Percentiles rank a stretch among this genome's conserved stretches.
Evolutionary conservation across 2,113 vertebrate species (phyloP).

Genomic region (Lynx canadensis): DNA sequence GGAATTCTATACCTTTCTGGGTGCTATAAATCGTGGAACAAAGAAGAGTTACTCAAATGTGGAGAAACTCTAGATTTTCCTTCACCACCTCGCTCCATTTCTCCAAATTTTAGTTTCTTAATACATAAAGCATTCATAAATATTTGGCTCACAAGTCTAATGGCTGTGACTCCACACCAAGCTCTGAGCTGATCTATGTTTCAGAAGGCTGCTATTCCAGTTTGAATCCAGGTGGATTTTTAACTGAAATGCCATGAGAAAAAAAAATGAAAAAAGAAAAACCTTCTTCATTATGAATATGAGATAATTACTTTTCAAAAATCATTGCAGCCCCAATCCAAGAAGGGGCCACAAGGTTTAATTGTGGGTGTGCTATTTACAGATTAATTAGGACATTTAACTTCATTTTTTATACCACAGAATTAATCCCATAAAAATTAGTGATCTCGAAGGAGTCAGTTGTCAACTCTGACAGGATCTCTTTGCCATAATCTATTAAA

Average conservation of each 20-base stretch:
- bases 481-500: conserved; percentile 98
- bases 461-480: conserved; percentile 94
- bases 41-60: not conserved
- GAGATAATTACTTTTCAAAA: conserved; percentile 91
- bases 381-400: conserved; percentile 98
- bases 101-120: conserved; percentile 56
- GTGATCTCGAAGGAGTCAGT: conserved; percentile 94
- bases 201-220: conserved; percentile 47
- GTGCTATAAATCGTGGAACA: not conserved
- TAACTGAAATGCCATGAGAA: conserved; percentile 78
- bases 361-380: conserved; percentile 90
- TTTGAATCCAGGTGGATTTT: conserved; percentile 75
- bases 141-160: not conserved
- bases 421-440: conserved; percentile 97
- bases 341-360: conserved; percentile 87
- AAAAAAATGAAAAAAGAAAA: conserved; percentile 46
- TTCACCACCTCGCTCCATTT: not conserved
- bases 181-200: not conserved
- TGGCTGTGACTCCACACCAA: not conserved
- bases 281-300: conserved; percentile 83
- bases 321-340: conserved; percentile 81
- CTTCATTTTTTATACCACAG: conserved; percentile 95
- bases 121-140: not conserved
- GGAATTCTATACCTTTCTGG: not conserved
- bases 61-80: not conserved